phyloP scores from a whole-genome alignment of 2,797 vertebrate genomes.

The Hirundo rustica region DNA sequence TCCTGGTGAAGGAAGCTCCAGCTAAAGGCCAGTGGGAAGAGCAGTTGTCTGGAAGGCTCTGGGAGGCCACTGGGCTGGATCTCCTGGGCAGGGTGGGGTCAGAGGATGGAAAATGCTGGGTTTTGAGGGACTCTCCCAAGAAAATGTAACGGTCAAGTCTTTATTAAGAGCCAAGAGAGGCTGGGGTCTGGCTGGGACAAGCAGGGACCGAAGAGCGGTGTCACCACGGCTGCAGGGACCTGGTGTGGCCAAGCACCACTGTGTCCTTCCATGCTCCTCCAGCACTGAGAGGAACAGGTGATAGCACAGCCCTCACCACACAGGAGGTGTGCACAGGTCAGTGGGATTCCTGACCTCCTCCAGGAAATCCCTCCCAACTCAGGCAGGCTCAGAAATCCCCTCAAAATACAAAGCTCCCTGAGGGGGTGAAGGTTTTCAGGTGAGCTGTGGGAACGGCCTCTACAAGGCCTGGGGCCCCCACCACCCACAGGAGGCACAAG shows the following conservation, averaged over 20 bases:
- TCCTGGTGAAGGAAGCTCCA: neutral
- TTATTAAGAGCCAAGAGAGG: neutral
- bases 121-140: neutral
- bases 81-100: neutral
- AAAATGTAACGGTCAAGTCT: neutral
- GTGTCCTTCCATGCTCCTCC: neutral
- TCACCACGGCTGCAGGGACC: neutral
- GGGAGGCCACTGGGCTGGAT: neutral
- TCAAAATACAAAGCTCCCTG: neutral
- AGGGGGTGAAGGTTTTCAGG: slow-evolving; percentile 57
- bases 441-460: slow-evolving; percentile 20
- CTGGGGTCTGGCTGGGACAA: neutral
- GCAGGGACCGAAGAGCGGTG: accelerated
- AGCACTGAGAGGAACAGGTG: neutral
- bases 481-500: neutral
- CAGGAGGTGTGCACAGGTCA: neutral
- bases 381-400: neutral
- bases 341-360: neutral
- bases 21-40: neutral
- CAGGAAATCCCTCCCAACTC: neutral
- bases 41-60: neutral
- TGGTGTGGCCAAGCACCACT: neutral
- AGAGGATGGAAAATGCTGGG: neutral
- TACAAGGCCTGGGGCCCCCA: neutral
- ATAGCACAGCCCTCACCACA: neutral